Evolutionary conservation across 2,888 invertebrate species (phyloP).

Genomic region (Brenthis hecate): DNA sequence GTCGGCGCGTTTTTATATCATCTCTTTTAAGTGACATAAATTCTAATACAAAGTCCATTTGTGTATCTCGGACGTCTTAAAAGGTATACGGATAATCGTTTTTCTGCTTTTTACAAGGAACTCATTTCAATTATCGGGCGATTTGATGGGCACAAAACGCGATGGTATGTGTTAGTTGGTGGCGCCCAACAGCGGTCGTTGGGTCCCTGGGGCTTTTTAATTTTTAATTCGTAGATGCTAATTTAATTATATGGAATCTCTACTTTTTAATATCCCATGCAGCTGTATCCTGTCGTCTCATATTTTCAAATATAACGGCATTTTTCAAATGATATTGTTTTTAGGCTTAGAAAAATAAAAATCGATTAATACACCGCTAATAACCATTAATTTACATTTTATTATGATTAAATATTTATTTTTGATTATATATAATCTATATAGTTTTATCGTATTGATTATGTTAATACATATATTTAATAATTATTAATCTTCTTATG

Average conservation of each 20-base stretch:
- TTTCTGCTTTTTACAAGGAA: constrained; percentile 82
- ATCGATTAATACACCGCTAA: background rate
- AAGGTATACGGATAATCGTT: constrained; percentile 81
- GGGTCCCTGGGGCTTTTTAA: constrained; percentile 63
- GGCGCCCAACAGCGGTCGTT: constrained; percentile 75
- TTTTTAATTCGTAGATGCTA: constrained; percentile 76
- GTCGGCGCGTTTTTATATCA: constrained; percentile 81
- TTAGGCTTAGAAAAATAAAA: constrained; percentile 8
- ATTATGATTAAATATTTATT: background rate
- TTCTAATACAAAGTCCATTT: constrained; percentile 83
- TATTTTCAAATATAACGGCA: constrained; percentile 65
- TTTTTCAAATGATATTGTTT: constrained; percentile 42
- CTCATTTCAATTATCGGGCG: constrained; percentile 82
- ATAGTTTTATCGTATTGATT: constrained; percentile 60
- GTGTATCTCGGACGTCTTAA: constrained; percentile 82
- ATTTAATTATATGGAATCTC: constrained; percentile 78
- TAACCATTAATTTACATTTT: no score
- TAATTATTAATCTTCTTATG: constrained; percentile 43
- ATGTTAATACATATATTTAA: no score
- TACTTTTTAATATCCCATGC: constrained; percentile 56
- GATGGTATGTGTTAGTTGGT: constrained; percentile 71
- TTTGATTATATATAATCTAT: constrained; percentile 41
- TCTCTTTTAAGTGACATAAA: constrained; percentile 81
- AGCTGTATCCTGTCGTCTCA: constrained; percentile 71
- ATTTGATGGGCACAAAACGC: constrained; percentile 79